Evolutionary conservation across 37 sponge, comb jelly and placozoan genomes (phyloP).

Genomic region (Ianthella basta): DNA sequence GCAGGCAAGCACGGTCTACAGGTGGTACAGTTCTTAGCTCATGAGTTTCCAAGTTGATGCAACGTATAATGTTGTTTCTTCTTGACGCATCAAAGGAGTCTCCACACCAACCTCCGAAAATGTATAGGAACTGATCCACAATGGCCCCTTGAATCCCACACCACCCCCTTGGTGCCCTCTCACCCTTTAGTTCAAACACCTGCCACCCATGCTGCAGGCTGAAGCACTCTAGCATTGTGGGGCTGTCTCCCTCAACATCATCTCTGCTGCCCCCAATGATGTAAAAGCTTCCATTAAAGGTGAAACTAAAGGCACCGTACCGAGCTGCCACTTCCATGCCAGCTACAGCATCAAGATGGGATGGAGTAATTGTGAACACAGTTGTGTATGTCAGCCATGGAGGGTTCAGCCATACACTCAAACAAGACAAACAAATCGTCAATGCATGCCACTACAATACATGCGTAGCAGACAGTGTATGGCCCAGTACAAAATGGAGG

Average conservation of each 20-base stretch:
- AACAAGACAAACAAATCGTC: no score
- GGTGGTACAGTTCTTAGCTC: neutral
- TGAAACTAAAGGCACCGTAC: conserved; percentile 19
- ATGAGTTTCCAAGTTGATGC: neutral
- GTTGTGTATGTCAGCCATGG: no score
- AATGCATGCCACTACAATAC: no score
- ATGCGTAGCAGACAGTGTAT: no score
- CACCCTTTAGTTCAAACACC: neutral
- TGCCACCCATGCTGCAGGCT: neutral
- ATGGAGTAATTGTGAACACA: no score
- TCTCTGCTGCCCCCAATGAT: neutral
- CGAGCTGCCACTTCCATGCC: neutral
- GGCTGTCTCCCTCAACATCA: neutral
- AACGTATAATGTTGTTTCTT: neutral
- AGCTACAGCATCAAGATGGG: no score
- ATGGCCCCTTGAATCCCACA: conserved; percentile 6
- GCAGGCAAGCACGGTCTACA: neutral
- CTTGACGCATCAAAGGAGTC: neutral
- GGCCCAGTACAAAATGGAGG: no score
- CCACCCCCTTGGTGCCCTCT: neutral
- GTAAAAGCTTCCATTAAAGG: neutral
- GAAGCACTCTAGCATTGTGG: neutral
- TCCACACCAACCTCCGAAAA: conserved; percentile 10
- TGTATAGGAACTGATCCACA: neutral
- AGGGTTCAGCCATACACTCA: no score